Evolutionary conservation across 53 echinoderm and acorn worm genomes (phyloP).

Genomic region (Antedon mediterranea): DNA sequence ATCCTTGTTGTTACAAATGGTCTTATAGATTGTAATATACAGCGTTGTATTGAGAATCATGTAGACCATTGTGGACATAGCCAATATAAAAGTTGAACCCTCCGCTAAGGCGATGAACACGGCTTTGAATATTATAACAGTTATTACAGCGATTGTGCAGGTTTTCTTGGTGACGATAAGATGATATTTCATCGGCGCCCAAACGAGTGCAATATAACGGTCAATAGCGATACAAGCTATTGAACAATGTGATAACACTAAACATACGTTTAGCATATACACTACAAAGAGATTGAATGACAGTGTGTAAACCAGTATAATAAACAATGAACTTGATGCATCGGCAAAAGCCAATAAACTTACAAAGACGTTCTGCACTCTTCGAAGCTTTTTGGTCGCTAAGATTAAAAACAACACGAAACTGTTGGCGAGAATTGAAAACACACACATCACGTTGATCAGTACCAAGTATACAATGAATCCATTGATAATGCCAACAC

Average conservation of each 20-base stretch:
- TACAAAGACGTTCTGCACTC: background rate
- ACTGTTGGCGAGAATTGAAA: background rate
- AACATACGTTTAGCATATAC: background rate
- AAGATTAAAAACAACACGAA: background rate
- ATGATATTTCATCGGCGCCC: too few relatives aligned
- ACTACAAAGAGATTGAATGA: too few relatives aligned
- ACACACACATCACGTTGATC: background rate
- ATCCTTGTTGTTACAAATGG: background rate
- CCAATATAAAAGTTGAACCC: background rate
- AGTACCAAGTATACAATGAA: background rate
- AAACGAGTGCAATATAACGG: too few relatives aligned
- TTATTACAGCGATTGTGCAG: too few relatives aligned
- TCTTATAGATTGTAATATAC: background rate
- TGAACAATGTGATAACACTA: background rate
- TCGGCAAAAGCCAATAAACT: background rate
- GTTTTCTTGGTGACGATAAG: too few relatives aligned
- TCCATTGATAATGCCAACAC: background rate
- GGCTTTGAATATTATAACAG: too few relatives aligned
- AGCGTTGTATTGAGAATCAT: background rate
- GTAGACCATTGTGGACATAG: background rate
- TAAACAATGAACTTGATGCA: background rate
- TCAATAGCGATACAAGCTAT: background rate
- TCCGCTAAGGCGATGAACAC: too few relatives aligned
- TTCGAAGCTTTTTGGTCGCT: background rate
- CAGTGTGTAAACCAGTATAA: background rate